Percentiles rank a stretch among this genome's conserved stretches.
These are phyloP conservation scores for Acrobasis consociella DNA, from an alignment of 2,888 invertebrate species.

Conservation along the genomic window DNA sequence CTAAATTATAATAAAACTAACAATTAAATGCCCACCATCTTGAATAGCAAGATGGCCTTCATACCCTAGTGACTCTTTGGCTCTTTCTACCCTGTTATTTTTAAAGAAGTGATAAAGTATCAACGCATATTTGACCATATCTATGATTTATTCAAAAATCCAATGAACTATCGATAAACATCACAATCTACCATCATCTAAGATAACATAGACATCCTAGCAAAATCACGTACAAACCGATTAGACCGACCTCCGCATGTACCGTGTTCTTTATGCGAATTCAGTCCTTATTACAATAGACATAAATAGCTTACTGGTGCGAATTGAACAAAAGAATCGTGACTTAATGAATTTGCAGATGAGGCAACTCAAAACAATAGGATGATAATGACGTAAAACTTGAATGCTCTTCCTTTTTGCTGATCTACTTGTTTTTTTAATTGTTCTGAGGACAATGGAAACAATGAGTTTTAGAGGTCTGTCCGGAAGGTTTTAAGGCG, in stretches of 20 bases:
- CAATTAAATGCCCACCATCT: no score
- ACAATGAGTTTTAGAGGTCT: no score
- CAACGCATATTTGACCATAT: no score
- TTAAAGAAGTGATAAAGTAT: no score
- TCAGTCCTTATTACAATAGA: not conserved
- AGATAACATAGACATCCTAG: not conserved
- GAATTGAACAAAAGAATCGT: slow-evolving; percentile 2
- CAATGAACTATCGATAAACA: not conserved
- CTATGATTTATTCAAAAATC: not conserved
- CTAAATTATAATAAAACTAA: no score
- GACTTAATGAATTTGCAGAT: not conserved
- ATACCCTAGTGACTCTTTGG: no score
- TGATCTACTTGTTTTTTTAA: not conserved
- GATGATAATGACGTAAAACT: not conserved
- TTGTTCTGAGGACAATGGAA: not conserved
- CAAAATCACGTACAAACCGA: slow-evolving; percentile 6
- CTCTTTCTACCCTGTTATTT: no score
- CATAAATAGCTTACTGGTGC: slow-evolving; percentile 4
- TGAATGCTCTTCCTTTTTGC: not conserved
- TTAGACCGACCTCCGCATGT: slow-evolving; percentile 6
- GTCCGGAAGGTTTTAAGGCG: no score
- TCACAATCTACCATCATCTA: slow-evolving; percentile 6
- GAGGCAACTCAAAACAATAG: slow-evolving; percentile 9
- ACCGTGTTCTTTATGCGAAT: not conserved
- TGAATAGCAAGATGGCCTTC: no score